phyloP scores from a whole-genome alignment of 2,797 vertebrate genomes.

The Pangasius krempfi region DNA sequence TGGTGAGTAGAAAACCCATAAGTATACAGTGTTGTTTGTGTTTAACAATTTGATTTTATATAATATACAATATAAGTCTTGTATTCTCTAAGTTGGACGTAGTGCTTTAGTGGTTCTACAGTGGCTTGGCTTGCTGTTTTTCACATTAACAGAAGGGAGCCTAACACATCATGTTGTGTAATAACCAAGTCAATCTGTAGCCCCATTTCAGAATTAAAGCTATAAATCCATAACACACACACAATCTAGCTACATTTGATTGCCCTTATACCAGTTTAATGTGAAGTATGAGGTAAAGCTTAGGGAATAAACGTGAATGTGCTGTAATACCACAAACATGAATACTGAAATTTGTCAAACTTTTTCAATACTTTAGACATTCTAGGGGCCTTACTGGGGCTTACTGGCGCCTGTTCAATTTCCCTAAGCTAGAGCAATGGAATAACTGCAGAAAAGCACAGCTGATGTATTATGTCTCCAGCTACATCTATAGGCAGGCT shows the following conservation, averaged over 20 bases:
- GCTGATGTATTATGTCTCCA: constrained; percentile 48
- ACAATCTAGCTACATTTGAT: background rate
- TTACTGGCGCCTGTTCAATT: background rate
- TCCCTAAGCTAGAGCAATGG: constrained; percentile 14
- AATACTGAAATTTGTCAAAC: constrained; percentile 17
- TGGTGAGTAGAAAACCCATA: background rate
- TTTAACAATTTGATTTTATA: background rate
- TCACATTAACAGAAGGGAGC: constrained; percentile 36
- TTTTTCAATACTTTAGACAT: constrained; percentile 9
- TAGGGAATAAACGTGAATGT: constrained; percentile 29
- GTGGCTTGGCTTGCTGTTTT: constrained; percentile 34
- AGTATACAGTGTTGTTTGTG: background rate
- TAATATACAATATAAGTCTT: background rate
- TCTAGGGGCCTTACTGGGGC: background rate
- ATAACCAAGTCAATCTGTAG: constrained; percentile 33
- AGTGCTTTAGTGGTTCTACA: constrained; percentile 3
- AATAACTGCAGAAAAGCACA: constrained; percentile 26
- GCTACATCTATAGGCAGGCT: constrained; percentile 45
- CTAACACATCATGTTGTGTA: constrained; percentile 22
- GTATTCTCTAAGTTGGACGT: background rate
- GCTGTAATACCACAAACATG: constrained; percentile 12
- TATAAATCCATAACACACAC: constrained; percentile 23
- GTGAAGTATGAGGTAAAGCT: constrained; percentile 12
- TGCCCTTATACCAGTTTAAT: background rate
- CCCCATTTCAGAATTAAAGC: constrained; percentile 4